Conservation (phyloP, 2,797 vertebrate genomes). For the Dicrostonyx torquatus region DNA sequence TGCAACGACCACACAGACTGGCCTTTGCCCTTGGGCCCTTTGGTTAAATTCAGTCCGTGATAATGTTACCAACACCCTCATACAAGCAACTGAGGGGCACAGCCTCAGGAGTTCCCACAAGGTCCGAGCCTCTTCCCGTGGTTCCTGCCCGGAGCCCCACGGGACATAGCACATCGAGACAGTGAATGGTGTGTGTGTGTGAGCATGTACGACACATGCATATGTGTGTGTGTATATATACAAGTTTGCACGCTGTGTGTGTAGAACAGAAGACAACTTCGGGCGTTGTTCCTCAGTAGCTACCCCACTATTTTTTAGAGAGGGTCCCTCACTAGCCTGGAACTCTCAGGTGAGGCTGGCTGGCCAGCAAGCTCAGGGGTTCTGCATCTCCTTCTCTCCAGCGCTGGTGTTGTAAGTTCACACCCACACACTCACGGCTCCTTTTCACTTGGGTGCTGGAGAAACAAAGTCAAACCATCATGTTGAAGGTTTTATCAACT, state of each 20-base stretch:
- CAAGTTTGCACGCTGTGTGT: neutral
- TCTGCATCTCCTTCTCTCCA: neutral
- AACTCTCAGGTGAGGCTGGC: neutral
- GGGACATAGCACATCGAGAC: neutral
- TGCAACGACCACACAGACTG: neutral
- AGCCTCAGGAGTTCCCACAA: neutral
- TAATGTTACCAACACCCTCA: neutral
- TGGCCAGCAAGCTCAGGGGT: neutral
- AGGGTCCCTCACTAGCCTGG: too few species aligned
- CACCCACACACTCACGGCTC: too few species aligned
- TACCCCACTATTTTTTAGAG: neutral
- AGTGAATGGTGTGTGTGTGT: neutral
- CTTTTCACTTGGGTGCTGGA: neutral
- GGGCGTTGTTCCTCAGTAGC: neutral
- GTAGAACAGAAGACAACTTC: neutral
- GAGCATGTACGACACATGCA: neutral
- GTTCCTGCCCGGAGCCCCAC: neutral
- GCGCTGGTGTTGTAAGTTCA: neutral
- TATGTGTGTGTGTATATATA: too few species aligned
- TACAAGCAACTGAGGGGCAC: fast-evolving
- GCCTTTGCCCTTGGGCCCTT: neutral
- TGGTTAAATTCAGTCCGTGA: neutral
- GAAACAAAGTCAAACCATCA: neutral
- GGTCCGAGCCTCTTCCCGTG: neutral
- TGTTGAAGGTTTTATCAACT: neutral